Percentiles rank a stretch among this genome's conserved stretches.
These are phyloP conservation scores for Amblyopsis rosae DNA, from an alignment of 2,113 vertebrate genomes.

Conservation along the genomic window DNA sequence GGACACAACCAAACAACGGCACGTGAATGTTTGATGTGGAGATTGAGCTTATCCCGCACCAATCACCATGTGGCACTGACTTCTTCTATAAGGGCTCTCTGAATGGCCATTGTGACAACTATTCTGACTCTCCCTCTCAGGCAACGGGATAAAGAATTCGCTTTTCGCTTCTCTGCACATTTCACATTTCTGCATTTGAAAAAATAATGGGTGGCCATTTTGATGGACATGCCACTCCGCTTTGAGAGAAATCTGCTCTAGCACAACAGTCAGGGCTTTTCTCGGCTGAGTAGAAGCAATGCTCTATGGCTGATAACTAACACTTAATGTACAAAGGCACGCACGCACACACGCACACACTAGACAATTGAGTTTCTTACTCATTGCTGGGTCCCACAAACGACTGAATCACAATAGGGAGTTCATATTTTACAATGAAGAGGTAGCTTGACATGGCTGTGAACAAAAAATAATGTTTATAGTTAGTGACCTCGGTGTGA, in stretches of 20 bases:
- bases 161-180: slow-evolving; percentile 1
- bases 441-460: slow-evolving; percentile 99
- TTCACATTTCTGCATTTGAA: slow-evolving; percentile 18
- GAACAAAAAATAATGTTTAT: slow-evolving; percentile 54
- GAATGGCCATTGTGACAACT: slow-evolving; percentile 1
- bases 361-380: slow-evolving; percentile 72
- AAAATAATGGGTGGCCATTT: slow-evolving; percentile 48
- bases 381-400: slow-evolving; percentile 79
- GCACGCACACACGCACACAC: not conserved
- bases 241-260: slow-evolving; percentile 3
- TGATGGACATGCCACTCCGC: slow-evolving; percentile 25
- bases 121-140: not conserved
- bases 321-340: not conserved
- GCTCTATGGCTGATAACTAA: not conserved
- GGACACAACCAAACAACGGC: slow-evolving; percentile 1
- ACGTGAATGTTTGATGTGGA: slow-evolving; percentile 52
- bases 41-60: slow-evolving; percentile 47
- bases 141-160: slow-evolving; percentile 26
- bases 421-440: slow-evolving; percentile 98
- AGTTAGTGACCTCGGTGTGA: not conserved
- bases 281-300: not conserved
- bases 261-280: not conserved
- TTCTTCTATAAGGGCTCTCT: slow-evolving; percentile 62
- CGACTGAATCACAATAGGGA: slow-evolving; percentile 92
- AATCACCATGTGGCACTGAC: slow-evolving; percentile 49